These are phyloP conservation scores for Buceros bicornis DNA, from an alignment of 2,797 vertebrate species.

Conservation along the genomic window DNA sequence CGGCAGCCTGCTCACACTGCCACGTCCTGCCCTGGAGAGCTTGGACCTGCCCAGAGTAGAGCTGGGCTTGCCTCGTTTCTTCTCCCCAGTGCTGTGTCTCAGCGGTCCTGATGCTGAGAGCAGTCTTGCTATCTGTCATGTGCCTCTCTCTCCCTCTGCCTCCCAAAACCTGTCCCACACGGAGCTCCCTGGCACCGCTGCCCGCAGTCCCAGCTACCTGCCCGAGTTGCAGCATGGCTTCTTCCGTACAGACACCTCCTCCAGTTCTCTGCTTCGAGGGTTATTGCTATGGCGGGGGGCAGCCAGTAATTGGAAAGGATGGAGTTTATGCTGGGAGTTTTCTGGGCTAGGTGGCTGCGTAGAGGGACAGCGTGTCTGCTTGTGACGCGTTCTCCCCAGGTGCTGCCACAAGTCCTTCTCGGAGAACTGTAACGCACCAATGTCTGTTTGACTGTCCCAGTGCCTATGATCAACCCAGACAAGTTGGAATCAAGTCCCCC, in stretches of 20 bases:
- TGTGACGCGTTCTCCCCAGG: neutral
- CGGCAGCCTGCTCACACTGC: neutral
- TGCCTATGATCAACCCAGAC: conserved; percentile 93
- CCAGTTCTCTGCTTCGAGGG: neutral
- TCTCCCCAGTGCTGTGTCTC: neutral
- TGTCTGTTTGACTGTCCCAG: conserved; percentile 72
- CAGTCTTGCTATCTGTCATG: accelerated
- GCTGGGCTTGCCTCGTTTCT: neutral
- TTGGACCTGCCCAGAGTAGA: neutral
- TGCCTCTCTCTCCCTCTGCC: neutral
- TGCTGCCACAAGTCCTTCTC: neutral
- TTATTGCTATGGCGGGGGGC: neutral
- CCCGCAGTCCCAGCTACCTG: no score
- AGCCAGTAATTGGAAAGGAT: neutral
- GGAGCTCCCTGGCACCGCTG: neutral
- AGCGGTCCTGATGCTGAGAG: neutral
- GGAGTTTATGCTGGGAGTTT: neutral
- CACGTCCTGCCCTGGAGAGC: neutral
- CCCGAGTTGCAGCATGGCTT: accelerated
- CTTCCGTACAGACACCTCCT: neutral
- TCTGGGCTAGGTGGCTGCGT: neutral
- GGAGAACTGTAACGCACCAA: neutral
- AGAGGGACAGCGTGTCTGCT: neutral
- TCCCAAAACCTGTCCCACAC: neutral
- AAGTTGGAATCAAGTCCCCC: conserved; percentile 84